Conservation (phyloP, 1,140 invertebrate genomes). For the Ylistrum balloti region DNA sequence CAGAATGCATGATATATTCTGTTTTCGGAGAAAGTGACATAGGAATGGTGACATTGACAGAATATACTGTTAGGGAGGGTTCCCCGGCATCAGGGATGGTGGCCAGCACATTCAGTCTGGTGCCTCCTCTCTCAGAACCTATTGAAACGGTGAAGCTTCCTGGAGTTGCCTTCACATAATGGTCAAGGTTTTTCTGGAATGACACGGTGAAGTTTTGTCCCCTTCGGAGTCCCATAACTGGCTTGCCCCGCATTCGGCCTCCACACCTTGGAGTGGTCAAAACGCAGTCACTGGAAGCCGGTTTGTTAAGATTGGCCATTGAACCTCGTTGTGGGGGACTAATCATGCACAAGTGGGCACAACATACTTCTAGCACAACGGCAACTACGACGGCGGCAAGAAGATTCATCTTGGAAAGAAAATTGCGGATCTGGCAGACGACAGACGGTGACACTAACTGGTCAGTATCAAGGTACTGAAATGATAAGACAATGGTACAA, state of each 20-base stretch:
- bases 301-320: slow-evolving; percentile 44
- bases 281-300: slow-evolving; percentile 41
- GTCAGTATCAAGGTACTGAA: not conserved
- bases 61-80: slow-evolving; percentile 42
- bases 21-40: not conserved
- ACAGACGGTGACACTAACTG: not conserved
- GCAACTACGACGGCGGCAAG: not conserved
- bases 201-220: slow-evolving; percentile 49
- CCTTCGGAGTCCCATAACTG: not conserved
- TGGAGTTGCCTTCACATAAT: not conserved
- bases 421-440: slow-evolving; percentile 8
- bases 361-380: slow-evolving; percentile 43
- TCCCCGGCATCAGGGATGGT: slow-evolving; percentile 46
- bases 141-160: slow-evolving; percentile 47
- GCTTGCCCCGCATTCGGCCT: not conserved
- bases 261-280: slow-evolving; percentile 32
- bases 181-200: slow-evolving; percentile 51
- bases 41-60: slow-evolving; percentile 44
- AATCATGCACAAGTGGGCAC: slow-evolving; percentile 45
- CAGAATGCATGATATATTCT: slow-evolving; percentile 1
- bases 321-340: slow-evolving; percentile 51
- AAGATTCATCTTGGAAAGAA: not conserved
- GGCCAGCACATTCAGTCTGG: slow-evolving; percentile 20
- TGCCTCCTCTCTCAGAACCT: not conserved
- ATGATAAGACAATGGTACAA: not conserved